These are phyloP conservation scores for Prenolepis imparis DNA, from an alignment of 2,888 invertebrate species.

Conservation along the genomic window DNA sequence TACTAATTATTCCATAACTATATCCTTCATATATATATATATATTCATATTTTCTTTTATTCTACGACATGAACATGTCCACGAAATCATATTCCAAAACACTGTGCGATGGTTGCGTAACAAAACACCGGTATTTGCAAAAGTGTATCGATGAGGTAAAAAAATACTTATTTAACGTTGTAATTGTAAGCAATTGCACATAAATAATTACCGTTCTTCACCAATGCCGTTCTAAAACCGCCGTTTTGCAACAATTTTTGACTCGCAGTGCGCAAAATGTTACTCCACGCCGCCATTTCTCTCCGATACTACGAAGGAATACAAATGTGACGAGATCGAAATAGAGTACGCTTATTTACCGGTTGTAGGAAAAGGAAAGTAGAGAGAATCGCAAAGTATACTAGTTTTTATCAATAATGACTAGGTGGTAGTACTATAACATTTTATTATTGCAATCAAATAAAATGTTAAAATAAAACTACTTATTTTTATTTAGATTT, in stretches of 20 bases:
- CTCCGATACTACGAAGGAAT: constrained; percentile 13
- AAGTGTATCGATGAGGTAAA: not conserved
- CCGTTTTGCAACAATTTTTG: constrained; percentile 80
- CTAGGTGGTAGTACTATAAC: not conserved
- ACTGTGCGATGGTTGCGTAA: constrained; percentile 62
- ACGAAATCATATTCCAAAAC: not conserved
- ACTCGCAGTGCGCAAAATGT: constrained; percentile 86
- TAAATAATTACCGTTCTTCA: constrained; percentile 44
- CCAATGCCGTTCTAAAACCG: constrained; percentile 70
- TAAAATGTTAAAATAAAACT: not conserved
- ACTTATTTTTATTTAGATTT: too few relatives aligned
- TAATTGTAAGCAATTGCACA: too few relatives aligned
- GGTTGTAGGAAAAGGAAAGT: not conserved
- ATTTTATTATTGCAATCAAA: not conserved
- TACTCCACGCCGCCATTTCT: constrained; percentile 91
- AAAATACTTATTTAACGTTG: not conserved
- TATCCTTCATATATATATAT: too few relatives aligned
- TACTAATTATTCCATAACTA: not conserved
- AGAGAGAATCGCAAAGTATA: not conserved
- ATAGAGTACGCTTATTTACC: not conserved
- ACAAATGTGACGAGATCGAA: not conserved
- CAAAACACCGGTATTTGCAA: constrained; percentile 55
- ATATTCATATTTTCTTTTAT: not conserved
- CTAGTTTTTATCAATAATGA: not conserved
- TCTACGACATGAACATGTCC: not conserved